A percentile compares a stretch with the other conserved stretches of the same genome.
phyloP scores from a whole-genome alignment of 2,113 vertebrate genomes.

The Xenopus tropicalis region UCB_Xtro_10.0 CM004449.2:40841501-40842000 shows the following conservation, averaged over 20 bases:
- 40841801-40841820: constrained; percentile 15
- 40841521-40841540: too few species aligned
- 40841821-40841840: constrained; percentile 28
- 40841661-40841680: too few species aligned
- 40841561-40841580: too few species aligned
- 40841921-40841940: constrained; percentile 20
- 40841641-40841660: too few species aligned
- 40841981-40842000: too few species aligned
- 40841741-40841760: neutral
- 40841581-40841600: too few species aligned
- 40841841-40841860: constrained; percentile 8
- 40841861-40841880: neutral
- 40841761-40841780: accelerated
- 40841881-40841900: neutral
- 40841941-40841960: constrained; percentile 10
- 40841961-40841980: neutral
- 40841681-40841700: too few species aligned
- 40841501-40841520: too few species aligned
- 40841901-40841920: constrained; percentile 45
- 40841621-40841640: too few species aligned
- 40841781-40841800: accelerated
- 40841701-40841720: too few species aligned
- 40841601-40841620: too few species aligned
- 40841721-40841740: neutral
- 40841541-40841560: too few species aligned